A percentile compares a stretch with the other conserved stretches of the same genome.
These are phyloP conservation scores for Sinotaia quadrata DNA, from an alignment of 2,888 invertebrate genomes.

Conservation along the genomic window DNA sequence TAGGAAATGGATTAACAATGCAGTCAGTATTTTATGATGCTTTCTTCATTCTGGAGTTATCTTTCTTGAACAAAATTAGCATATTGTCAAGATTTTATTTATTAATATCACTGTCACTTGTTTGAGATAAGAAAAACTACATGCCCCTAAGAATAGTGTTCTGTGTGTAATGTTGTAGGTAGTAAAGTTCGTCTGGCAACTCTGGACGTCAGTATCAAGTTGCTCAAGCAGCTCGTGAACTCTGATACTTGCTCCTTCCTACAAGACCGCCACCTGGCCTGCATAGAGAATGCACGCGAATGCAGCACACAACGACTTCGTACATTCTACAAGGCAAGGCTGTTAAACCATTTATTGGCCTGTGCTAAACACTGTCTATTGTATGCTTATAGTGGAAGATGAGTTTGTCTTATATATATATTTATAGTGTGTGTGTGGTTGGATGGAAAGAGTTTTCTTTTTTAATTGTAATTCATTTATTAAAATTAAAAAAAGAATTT, in stretches of 20 bases:
- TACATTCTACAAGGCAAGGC: conserved; percentile 89
- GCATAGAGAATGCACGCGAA: conserved; percentile 82
- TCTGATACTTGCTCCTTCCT: conserved; percentile 76
- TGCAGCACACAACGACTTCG: conserved; percentile 88
- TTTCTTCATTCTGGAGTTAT: too few relatives aligned
- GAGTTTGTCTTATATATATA: too few relatives aligned
- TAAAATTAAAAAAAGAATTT: too few relatives aligned
- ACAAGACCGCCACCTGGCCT: conserved; percentile 80
- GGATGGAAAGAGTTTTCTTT: too few relatives aligned
- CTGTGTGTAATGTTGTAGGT: conserved; percentile 74
- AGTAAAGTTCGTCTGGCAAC: conserved; percentile 93
- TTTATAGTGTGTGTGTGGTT: too few relatives aligned
- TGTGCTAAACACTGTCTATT: not conserved
- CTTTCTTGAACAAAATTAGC: not conserved
- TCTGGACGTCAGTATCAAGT: conserved; percentile 87
- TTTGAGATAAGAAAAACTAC: not conserved
- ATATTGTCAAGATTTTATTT: not conserved
- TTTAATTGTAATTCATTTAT: too few relatives aligned
- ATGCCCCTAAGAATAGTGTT: not conserved
- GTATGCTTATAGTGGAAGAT: too few relatives aligned
- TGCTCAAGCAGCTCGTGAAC: conserved; percentile 81
- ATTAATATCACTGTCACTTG: not conserved
- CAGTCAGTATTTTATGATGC: too few relatives aligned
- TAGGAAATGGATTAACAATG: too few relatives aligned
- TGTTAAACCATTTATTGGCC: not conserved